A percentile compares a stretch with the other conserved stretches of the same genome.
phyloP scores from a whole-genome alignment of 2,888 invertebrate species.

The Brachypterus glaber region DNA sequence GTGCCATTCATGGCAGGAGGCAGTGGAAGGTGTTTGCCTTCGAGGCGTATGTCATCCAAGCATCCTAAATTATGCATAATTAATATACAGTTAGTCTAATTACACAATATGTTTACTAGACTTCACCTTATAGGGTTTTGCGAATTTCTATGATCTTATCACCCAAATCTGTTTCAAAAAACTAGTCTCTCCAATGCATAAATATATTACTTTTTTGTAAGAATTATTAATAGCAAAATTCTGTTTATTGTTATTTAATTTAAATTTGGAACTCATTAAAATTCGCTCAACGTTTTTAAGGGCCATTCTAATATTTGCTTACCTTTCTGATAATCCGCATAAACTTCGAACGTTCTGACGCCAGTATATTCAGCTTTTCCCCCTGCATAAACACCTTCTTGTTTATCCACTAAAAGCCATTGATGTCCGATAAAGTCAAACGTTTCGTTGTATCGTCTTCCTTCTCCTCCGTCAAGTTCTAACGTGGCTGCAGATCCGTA shows the following conservation, averaged over 20 bases:
- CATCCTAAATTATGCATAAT: constrained; percentile 50
- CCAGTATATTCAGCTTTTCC: constrained; percentile 94
- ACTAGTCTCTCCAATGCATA: too few species aligned
- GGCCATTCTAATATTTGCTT: constrained; percentile 26
- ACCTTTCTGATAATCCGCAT: constrained; percentile 91
- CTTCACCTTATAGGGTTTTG: too few species aligned
- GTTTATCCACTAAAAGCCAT: constrained; percentile 85
- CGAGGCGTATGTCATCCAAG: constrained; percentile 75
- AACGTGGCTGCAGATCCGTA: constrained; percentile 89
- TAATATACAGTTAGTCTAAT: background rate
- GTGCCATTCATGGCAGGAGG: constrained; percentile 93
- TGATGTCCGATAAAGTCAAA: constrained; percentile 86
- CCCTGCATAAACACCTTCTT: constrained; percentile 91
- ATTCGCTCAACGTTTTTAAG: background rate
- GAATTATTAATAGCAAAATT: too few species aligned
- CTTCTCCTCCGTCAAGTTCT: constrained; percentile 91
- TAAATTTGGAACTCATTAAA: background rate
- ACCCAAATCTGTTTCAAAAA: too few species aligned
- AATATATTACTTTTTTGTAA: too few species aligned
- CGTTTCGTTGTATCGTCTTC: constrained; percentile 84
- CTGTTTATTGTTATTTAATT: background rate
- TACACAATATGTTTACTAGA: background rate
- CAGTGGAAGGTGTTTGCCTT: constrained; percentile 89
- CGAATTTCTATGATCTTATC: too few species aligned
- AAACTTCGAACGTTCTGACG: constrained; percentile 87